Percentiles rank a stretch among this genome's conserved stretches.
Evolutionary conservation across 2,113 vertebrate species (phyloP).

Genomic region (Isichthys henryi): DNA sequence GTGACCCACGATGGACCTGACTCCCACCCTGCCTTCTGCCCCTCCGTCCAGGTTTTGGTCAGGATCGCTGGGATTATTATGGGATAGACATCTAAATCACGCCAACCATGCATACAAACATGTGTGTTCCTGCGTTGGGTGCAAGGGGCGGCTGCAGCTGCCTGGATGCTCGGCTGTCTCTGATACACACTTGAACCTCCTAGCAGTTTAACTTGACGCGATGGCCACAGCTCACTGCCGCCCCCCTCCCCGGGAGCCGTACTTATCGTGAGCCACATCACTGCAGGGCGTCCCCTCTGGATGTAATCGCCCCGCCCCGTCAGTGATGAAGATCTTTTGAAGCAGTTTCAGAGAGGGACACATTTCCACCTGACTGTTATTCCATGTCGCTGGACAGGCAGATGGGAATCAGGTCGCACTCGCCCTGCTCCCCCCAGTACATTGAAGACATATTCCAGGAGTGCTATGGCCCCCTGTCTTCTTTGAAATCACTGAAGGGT

Average conservation of each 20-base stretch:
- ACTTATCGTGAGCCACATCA: neutral
- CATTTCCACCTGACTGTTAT: neutral
- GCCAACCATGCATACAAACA: neutral
- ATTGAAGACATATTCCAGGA: neutral
- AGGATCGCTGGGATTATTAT: neutral
- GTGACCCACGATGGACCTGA: too few species aligned
- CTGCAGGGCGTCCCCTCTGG: neutral
- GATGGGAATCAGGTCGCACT: neutral
- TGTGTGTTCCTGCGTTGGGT: neutral
- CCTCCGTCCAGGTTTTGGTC: neutral
- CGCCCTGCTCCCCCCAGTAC: neutral
- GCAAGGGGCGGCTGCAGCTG: neutral
- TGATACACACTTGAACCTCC: neutral
- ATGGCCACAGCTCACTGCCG: neutral
- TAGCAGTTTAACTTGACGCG: neutral
- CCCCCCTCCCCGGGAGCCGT: neutral
- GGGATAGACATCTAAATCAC: neutral
- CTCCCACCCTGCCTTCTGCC: neutral
- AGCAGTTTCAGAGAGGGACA: neutral
- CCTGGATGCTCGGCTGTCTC: neutral
- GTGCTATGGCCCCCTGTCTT: neutral
- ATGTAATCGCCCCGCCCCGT: neutral
- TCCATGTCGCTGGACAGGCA: neutral
- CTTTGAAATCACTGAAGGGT: neutral
- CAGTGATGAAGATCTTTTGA: neutral